phyloP scores from a whole-genome alignment of 2,888 invertebrate genomes.

The Notocelia uddmanniana region DNA sequence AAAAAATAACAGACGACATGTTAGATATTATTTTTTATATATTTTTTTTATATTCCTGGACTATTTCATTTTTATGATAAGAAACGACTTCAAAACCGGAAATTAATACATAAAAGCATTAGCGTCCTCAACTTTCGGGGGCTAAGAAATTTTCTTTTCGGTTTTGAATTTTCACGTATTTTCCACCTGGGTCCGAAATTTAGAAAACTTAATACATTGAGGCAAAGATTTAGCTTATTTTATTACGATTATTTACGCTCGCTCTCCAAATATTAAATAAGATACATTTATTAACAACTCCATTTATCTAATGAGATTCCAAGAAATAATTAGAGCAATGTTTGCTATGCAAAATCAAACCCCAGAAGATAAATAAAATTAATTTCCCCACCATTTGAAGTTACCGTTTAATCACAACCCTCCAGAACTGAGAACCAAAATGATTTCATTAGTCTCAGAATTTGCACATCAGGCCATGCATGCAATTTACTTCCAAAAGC shows the following conservation, averaged over 20 bases:
- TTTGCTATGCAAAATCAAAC: slow-evolving; percentile 62
- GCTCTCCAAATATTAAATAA: background rate
- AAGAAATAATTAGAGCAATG: slow-evolving; percentile 26
- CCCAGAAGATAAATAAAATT: slow-evolving; percentile 64
- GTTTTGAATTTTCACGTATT: background rate
- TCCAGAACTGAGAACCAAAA: slow-evolving; percentile 64
- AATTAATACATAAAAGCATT: background rate
- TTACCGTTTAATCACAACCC: slow-evolving; percentile 71
- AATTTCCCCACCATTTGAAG: slow-evolving; percentile 68
- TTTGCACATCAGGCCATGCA: slow-evolving; percentile 52
- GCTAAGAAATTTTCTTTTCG: background rate
- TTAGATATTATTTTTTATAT: too few relatives aligned
- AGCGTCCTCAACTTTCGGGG: too few relatives aligned
- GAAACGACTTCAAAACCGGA: background rate
- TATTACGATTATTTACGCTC: background rate
- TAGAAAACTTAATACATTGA: background rate
- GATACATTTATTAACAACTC: slow-evolving; percentile 13
- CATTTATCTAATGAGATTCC: slow-evolving; percentile 8
- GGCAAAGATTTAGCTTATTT: background rate
- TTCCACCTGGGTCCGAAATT: background rate
- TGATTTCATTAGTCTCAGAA: slow-evolving; percentile 76
- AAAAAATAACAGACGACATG: too few relatives aligned
- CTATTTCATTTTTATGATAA: too few relatives aligned
- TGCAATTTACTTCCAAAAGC: slow-evolving; percentile 1
- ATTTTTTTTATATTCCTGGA: too few relatives aligned